Base-by-base conservation (phyloP, 2,113 vertebrate species). In the Lophochroa leadbeateri region DNA sequence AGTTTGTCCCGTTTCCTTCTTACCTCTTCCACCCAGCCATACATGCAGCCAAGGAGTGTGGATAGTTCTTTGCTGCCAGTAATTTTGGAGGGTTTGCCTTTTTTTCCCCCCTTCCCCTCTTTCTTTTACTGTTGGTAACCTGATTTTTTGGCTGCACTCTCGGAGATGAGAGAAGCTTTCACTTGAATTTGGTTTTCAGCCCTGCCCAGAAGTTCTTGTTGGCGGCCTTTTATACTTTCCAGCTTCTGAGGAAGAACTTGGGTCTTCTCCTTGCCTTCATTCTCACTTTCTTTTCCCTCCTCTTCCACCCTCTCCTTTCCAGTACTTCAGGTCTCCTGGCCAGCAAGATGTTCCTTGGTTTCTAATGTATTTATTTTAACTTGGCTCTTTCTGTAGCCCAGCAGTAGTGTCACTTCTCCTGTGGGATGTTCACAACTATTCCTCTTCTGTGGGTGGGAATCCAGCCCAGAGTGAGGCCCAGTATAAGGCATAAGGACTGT, bases 111-210 rank as follows among this genome's bases (percentile, higher is more conserved):
- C 16, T n/a, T 44, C 43, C 24, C 35, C 29, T 52, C 47, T 39
- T 79, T 50, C 47, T 74, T 78, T 94, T 81, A 71, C 69, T 81
- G 64, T 94, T 58, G 49, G 74, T 90, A 94, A 79, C 82, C 44
- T 86, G 77, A 53, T 49, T 90, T 95, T 93, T 88, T 86, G 92
- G 82, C 92, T 95, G 49, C 52, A 11, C 29, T 82, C 35, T 83
- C 61, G 76, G 82, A 72, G 63, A 94, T 93, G 88, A 96, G 82
- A 88, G 76, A 92, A 96, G 33, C 35, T 94, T 82, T 93, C 60
- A 29, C 88, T 93, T 92, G 95, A 76, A 37, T 52, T 81, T 92
- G 61, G 86, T 96, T 92, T 96, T 81, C 90, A 93, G 79, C 64
- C 92, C 72, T 95, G 55, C 88, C 93, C 90, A 93, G 70, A 84